Percentiles rank a stretch among this genome's conserved stretches.
phyloP scores from a whole-genome alignment of 2,888 invertebrate genomes.

The Dolichopus griseipennis region DNA sequence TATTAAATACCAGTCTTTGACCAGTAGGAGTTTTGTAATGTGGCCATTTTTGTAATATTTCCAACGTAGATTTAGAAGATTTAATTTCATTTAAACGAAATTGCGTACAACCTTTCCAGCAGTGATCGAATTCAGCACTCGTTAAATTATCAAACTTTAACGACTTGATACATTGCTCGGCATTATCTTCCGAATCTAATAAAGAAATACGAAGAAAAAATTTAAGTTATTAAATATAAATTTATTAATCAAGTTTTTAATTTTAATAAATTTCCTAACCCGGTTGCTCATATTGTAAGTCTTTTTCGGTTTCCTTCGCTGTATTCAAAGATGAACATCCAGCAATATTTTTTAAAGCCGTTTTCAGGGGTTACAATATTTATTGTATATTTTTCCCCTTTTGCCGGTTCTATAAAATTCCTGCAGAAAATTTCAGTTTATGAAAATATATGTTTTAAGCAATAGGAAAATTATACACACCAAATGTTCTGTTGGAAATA shows the following conservation, averaged over 20 bases:
- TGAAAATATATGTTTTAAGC: background rate
- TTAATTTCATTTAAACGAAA: too few relatives aligned
- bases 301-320: conserved; percentile 11
- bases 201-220: too few relatives aligned
- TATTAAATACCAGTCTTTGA: conserved; percentile 16
- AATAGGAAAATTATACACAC: conserved; percentile 10
- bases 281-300: background rate
- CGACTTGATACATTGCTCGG: too few relatives aligned
- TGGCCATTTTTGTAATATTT: too few relatives aligned
- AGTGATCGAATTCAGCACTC: too few relatives aligned
- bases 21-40: too few relatives aligned
- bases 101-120: too few relatives aligned
- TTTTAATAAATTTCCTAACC: conserved; percentile 14
- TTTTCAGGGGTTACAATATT: conserved; percentile 13
- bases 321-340: conserved; percentile 16
- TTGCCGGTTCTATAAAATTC: conserved; percentile 13
- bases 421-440: background rate
- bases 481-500: conserved; percentile 15
- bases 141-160: too few relatives aligned
- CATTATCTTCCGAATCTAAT: too few relatives aligned
- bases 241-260: too few relatives aligned
- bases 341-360: conserved; percentile 12
- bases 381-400: conserved; percentile 16
- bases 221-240: too few relatives aligned
- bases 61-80: too few relatives aligned